Evolutionary conservation across 2,888 invertebrate species (phyloP).

Genomic region (Coecobrya sp.): DNA sequence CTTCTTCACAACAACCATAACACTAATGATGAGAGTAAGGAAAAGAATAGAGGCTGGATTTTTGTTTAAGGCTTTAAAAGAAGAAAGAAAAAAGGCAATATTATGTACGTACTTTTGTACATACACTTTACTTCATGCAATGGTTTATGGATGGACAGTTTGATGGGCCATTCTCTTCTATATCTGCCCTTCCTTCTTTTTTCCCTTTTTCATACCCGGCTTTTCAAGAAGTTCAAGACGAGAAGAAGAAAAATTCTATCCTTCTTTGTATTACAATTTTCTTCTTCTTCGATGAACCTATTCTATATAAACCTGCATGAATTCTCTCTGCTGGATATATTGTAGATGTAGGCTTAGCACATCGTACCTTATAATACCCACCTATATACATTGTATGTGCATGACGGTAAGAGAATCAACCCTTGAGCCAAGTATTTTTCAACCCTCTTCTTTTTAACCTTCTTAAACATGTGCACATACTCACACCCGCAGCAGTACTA

Average conservation of each 20-base stretch:
- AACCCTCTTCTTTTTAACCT: conserved; percentile 46
- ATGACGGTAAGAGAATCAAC: neutral
- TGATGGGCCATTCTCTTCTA: conserved; percentile 60
- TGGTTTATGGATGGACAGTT: conserved; percentile 72
- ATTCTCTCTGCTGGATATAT: too few species aligned
- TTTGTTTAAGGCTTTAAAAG: conserved; percentile 7
- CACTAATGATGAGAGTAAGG: neutral
- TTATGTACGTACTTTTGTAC: neutral
- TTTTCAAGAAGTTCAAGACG: too few species aligned
- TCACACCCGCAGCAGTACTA: neutral
- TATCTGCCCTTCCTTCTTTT: conserved; percentile 71
- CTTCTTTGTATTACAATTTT: neutral
- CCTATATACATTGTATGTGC: neutral
- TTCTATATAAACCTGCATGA: neutral
- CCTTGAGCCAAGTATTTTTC: conserved; percentile 31
- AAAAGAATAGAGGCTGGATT: too few species aligned
- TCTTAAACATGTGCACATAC: conserved; percentile 35
- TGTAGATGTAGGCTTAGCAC: too few species aligned
- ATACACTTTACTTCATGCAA: neutral
- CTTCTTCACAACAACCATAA: conserved; percentile 10
- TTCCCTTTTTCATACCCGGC: conserved; percentile 47
- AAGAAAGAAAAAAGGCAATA: conserved; percentile 10
- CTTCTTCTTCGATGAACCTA: neutral
- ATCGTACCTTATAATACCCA: neutral
- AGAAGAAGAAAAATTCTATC: conserved; percentile 23